Percentiles rank a stretch among this genome's conserved stretches.
phyloP scores from a whole-genome alignment of 2,888 invertebrate genomes.

The Adineta ricciae region DNA sequence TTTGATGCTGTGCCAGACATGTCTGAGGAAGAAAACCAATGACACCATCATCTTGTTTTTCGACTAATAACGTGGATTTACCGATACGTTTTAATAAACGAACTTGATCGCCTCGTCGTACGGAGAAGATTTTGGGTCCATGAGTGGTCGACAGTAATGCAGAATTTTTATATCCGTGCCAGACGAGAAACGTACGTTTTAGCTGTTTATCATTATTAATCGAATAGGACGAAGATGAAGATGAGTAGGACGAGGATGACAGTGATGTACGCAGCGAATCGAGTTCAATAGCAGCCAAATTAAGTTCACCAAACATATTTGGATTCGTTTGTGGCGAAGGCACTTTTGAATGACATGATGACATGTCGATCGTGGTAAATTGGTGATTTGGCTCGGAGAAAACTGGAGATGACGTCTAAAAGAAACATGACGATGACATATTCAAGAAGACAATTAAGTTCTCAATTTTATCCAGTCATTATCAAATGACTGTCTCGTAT shows the following conservation, averaged over 20 bases:
- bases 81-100: background rate
- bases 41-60: background rate
- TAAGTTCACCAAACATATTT: constrained; percentile 8
- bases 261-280: background rate
- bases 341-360: background rate
- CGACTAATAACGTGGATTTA: background rate
- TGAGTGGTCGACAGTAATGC: background rate
- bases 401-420: background rate
- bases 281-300: constrained; percentile 15
- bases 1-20: background rate
- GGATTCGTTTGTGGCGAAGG: background rate
- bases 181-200: background rate
- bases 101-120: background rate
- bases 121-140: background rate
- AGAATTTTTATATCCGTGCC: background rate
- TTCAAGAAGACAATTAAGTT: background rate
- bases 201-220: background rate
- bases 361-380: background rate
- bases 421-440: background rate
- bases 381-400: background rate
- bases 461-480: background rate
- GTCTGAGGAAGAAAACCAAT: background rate
- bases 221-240: background rate
- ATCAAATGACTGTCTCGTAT: background rate
- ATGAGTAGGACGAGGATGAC: background rate